Percentiles rank a stretch among this genome's conserved stretches.
Evolutionary conservation across 1,140 invertebrate species (phyloP).

Genomic region (Drosophila pseudoananassae): DNA sequence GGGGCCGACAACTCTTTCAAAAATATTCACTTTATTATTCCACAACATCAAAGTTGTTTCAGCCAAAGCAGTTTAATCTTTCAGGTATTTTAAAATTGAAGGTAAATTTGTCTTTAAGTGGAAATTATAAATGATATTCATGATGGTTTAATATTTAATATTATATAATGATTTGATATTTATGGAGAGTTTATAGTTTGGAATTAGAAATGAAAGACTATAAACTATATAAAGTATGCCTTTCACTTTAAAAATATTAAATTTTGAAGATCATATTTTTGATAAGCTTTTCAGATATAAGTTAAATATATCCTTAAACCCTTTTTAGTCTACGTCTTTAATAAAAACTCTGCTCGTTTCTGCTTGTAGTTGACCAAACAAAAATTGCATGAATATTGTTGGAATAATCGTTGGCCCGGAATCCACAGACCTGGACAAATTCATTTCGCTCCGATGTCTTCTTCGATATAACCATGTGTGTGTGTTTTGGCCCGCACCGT

Average conservation of each 20-base stretch:
- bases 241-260: no score
- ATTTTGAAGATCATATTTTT: no score
- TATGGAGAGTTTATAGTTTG: no score
- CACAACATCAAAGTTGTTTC: conserved; percentile 1
- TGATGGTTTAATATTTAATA: no score
- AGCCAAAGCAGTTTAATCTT: conserved; percentile 4
- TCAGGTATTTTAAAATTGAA: not conserved
- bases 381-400: conserved; percentile 49
- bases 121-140: not conserved
- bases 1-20: conserved; percentile 21
- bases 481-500: not conserved
- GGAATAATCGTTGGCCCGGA: conserved; percentile 14
- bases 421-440: conserved; percentile 29
- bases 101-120: not conserved
- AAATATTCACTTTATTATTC: conserved; percentile 13
- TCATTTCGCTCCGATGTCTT: conserved; percentile 3
- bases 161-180: no score
- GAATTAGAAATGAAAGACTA: no score
- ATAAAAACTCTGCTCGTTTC: conserved; percentile 16
- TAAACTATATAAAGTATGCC: no score
- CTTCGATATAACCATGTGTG: not conserved
- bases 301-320: not conserved
- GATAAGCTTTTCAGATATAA: no score
- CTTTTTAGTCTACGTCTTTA: conserved; percentile 35
- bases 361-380: conserved; percentile 32